Evolutionary conservation across 2,888 invertebrate species (phyloP).

Genomic region (Drosophila hawaiiensis): DNA sequence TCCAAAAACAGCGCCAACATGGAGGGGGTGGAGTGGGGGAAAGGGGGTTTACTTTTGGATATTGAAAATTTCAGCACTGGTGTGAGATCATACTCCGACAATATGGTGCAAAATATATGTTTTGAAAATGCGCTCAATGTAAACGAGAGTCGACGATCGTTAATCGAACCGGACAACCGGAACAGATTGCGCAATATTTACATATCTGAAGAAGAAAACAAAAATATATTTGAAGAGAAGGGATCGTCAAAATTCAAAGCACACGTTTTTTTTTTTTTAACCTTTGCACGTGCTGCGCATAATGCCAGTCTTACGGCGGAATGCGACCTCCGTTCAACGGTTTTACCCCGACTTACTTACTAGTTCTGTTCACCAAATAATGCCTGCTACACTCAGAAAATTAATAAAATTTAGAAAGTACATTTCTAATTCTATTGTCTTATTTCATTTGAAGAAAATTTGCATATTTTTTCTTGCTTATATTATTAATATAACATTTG

Average conservation of each 20-base stretch:
- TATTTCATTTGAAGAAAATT: too few relatives aligned
- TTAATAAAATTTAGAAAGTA: neutral
- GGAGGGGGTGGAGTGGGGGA: neutral
- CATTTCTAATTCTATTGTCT: neutral
- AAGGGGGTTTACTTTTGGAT: conserved; percentile 24
- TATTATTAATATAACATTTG: neutral
- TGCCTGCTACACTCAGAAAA: too few relatives aligned
- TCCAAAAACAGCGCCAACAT: conserved; percentile 30
- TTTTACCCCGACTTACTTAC: neutral
- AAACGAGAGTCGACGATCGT: conserved; percentile 53
- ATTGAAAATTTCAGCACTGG: conserved; percentile 62
- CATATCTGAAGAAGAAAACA: conserved; percentile 47
- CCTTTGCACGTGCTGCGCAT: conserved; percentile 11
- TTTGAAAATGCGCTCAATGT: conserved; percentile 47
- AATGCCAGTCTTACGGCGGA: conserved; percentile 9
- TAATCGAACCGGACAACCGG: conserved; percentile 71
- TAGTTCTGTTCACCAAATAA: neutral
- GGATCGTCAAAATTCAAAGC: conserved; percentile 54
- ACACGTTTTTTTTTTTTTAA: neutral
- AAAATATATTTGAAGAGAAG: conserved; percentile 4
- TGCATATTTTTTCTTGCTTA: too few relatives aligned
- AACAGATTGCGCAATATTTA: conserved; percentile 67
- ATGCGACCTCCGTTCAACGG: conserved; percentile 36
- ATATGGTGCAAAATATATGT: neutral
- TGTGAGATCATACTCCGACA: conserved; percentile 26